These are phyloP conservation scores for Sciaenops ocellatus DNA, from an alignment of 2,797 vertebrate genomes.

Conservation along the genomic window DNA sequence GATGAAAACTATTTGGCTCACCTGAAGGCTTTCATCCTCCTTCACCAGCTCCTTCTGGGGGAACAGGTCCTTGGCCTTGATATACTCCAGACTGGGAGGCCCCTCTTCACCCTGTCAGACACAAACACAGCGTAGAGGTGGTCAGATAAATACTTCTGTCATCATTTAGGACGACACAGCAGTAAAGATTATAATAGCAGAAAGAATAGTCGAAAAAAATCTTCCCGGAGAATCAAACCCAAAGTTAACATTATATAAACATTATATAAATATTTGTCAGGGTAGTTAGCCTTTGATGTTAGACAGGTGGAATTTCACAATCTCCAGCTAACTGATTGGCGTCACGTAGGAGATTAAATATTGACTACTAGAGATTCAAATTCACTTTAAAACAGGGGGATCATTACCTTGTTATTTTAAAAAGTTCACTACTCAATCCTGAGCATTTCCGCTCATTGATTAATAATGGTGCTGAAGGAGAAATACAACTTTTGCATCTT, in stretches of 20 bases:
- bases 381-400: conserved; percentile 23
- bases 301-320: conserved; percentile 58
- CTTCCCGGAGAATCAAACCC: neutral
- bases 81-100: conserved; percentile 99
- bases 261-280: conserved; percentile 5
- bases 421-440: neutral
- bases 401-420: conserved; percentile 27
- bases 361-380: conserved; percentile 65
- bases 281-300: conserved; percentile 19
- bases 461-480: neutral
- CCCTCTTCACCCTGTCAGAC: conserved; percentile 95
- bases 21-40: conserved; percentile 98
- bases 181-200: neutral
- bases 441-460: conserved; percentile 4
- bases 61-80: conserved; percentile 99
- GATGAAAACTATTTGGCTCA: conserved; percentile 64
- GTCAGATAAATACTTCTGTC: conserved; percentile 2
- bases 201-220: neutral
- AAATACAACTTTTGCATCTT: conserved; percentile 1
- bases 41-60: conserved; percentile 98
- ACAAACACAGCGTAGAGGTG: conserved; percentile 47
- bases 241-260: neutral
- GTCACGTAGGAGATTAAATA: conserved; percentile 74
- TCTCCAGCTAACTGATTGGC: conserved; percentile 24
- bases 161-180: neutral